Conservation (phyloP, 2,797 vertebrate genomes). For the Centroberyx gerrardi region DNA sequence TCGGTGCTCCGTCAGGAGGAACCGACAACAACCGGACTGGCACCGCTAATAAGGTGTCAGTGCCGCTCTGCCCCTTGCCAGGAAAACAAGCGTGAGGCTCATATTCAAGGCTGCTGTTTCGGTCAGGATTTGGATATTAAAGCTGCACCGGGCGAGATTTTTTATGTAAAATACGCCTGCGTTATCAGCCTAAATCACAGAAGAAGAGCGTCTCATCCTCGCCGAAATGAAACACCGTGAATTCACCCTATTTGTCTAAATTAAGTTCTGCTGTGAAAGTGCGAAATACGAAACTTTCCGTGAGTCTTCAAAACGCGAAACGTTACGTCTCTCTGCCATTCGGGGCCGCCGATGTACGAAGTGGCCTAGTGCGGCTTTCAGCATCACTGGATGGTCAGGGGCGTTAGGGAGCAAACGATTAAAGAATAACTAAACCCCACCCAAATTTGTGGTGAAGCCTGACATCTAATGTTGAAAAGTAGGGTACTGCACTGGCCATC, state of each 20-base stretch:
- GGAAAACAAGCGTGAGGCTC: slow-evolving; percentile 49
- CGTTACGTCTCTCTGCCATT: no score
- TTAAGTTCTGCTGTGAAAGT: not conserved
- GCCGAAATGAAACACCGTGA: not conserved
- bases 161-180: slow-evolving; percentile 1
- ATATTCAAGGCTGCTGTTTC: slow-evolving; percentile 22
- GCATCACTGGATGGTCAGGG: no score
- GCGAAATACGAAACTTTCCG: no score
- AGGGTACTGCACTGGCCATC: no score
- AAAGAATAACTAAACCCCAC: no score
- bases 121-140: slow-evolving; percentile 22
- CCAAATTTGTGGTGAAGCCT: no score
- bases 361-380: no score
- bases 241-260: not conserved
- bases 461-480: no score
- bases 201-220: slow-evolving; percentile 5
- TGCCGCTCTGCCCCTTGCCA: slow-evolving; percentile 47
- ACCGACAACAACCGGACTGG: slow-evolving; percentile 64
- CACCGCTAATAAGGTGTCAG: slow-evolving; percentile 76
- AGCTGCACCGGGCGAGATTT: slow-evolving; percentile 1
- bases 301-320: no score
- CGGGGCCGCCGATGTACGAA: no score
- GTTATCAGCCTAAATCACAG: slow-evolving; percentile 25
- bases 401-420: no score
- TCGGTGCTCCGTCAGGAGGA: slow-evolving; percentile 71